These are phyloP conservation scores for Drosophila ezoana DNA, from an alignment of 2,888 invertebrate genomes.

Conservation along the genomic window DNA sequence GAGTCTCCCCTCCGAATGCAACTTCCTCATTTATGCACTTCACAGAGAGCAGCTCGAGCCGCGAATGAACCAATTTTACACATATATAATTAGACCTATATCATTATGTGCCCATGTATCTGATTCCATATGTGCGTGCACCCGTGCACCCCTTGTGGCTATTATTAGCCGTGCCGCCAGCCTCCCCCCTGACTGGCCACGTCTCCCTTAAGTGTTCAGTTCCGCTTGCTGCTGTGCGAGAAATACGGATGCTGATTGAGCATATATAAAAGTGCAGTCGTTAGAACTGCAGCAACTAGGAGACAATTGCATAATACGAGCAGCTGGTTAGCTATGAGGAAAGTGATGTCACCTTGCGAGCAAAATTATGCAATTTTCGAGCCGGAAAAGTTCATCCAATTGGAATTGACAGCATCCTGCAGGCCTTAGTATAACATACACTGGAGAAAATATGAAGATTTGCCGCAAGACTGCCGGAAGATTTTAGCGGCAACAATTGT, in stretches of 20 bases:
- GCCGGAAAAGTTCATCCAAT: conserved; percentile 55
- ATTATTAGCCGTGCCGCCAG: conserved; percentile 61
- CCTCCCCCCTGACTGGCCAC: background rate
- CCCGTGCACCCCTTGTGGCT: conserved; percentile 66
- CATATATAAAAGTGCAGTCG: conserved; percentile 52
- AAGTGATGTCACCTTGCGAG: conserved; percentile 57
- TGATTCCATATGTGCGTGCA: conserved; percentile 40
- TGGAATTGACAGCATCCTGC: conserved; percentile 71
- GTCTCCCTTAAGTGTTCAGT: conserved; percentile 72
- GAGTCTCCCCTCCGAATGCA: conserved; percentile 11
- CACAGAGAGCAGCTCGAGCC: conserved; percentile 42
- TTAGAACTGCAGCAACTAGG: conserved; percentile 46
- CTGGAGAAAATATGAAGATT: conserved; percentile 4
- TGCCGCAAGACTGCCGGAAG: background rate
- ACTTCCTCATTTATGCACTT: conserved; percentile 66
- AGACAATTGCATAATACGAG: conserved; percentile 68
- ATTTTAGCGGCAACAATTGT: background rate
- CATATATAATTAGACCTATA: conserved; percentile 59
- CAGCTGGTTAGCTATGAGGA: conserved; percentile 21
- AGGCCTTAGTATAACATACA: conserved; percentile 21
- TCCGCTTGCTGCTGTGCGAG: conserved; percentile 58
- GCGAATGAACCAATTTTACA: conserved; percentile 46
- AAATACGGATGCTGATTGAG: conserved; percentile 29
- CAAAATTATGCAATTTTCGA: conserved; percentile 44
- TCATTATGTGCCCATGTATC: conserved; percentile 20